These are phyloP conservation scores for Pelvicachromis taeniatus DNA, from an alignment of 2,113 vertebrate species.

Conservation along the genomic window DNA sequence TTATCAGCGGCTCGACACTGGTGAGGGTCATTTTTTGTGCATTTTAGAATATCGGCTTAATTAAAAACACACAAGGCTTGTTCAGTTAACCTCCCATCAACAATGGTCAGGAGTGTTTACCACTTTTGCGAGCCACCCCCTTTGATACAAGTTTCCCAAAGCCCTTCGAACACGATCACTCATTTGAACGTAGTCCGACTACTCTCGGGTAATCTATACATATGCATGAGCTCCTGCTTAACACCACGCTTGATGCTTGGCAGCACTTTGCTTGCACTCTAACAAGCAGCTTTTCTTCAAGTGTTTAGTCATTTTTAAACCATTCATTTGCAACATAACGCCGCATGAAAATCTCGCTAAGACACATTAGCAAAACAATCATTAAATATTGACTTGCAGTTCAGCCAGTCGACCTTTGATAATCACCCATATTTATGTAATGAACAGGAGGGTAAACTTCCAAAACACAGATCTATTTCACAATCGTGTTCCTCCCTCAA, in stretches of 20 bases:
- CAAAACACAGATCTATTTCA: not conserved
- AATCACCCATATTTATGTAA: not conserved
- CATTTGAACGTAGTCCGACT: constrained; percentile 1
- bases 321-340: constrained; percentile 38
- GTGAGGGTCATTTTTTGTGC: not conserved
- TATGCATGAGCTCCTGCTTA: constrained; percentile 51
- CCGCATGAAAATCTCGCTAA: constrained; percentile 31
- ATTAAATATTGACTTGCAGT: not conserved
- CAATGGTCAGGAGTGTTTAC: constrained; percentile 1
- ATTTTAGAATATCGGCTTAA: constrained; percentile 13
- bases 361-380: constrained; percentile 39
- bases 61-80: constrained; percentile 19
- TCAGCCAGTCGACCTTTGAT: not conserved
- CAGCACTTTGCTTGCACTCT: constrained; percentile 2
- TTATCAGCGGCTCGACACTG: not conserved
- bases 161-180: not conserved
- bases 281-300: constrained; percentile 54
- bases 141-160: constrained; percentile 30
- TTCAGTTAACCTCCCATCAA: not conserved
- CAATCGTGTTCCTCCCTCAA: not conserved
- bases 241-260: constrained; percentile 33
- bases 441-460: not conserved
- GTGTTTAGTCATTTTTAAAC: constrained; percentile 52
- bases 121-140: not conserved
- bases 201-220: constrained; percentile 24